Conservation (phyloP, 1,140 invertebrate genomes). For the Leucophenga varia region DNA sequence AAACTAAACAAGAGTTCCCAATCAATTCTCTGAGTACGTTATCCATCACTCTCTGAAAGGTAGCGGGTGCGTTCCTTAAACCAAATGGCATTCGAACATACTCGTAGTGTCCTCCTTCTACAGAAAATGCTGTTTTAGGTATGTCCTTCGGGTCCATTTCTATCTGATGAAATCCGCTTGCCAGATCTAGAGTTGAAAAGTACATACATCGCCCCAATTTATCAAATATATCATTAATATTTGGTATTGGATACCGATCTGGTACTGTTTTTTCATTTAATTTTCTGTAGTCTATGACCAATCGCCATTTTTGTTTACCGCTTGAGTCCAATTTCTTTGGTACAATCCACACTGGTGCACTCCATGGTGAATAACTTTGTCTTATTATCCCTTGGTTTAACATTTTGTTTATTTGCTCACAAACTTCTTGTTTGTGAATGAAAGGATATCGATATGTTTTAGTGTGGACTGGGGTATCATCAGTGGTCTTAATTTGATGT, state of each 20-base stretch:
- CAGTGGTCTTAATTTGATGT: constrained; percentile 18
- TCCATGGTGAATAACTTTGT: constrained; percentile 4
- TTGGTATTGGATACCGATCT: too few species aligned
- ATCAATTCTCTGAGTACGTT: constrained; percentile 9
- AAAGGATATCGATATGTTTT: constrained; percentile 45
- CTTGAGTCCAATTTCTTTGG: constrained; percentile 26
- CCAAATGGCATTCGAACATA: constrained; percentile 30
- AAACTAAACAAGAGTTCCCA: constrained; percentile 14
- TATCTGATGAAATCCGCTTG: too few species aligned
- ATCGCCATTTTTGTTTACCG: constrained; percentile 25
- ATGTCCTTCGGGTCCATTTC: too few species aligned
- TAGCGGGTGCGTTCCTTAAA: too few species aligned
- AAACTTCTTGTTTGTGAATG: constrained; percentile 35
- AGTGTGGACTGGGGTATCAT: constrained; percentile 21
- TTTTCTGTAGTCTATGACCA: constrained; percentile 56
- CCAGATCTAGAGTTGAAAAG: constrained; percentile 55
- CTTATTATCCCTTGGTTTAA: too few species aligned
- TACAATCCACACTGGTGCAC: constrained; percentile 12
- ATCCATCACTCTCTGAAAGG: too few species aligned
- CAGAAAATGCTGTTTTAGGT: constrained; percentile 56
- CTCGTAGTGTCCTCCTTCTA: constrained; percentile 28
- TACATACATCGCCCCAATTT: constrained; percentile 45
- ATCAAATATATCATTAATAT: too few species aligned
- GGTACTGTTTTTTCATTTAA: too few species aligned
- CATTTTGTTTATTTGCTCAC: constrained; percentile 39